Evolutionary conservation across 2,888 invertebrate genomes (phyloP).

Genomic region (Priocnemis perturbator): DNA sequence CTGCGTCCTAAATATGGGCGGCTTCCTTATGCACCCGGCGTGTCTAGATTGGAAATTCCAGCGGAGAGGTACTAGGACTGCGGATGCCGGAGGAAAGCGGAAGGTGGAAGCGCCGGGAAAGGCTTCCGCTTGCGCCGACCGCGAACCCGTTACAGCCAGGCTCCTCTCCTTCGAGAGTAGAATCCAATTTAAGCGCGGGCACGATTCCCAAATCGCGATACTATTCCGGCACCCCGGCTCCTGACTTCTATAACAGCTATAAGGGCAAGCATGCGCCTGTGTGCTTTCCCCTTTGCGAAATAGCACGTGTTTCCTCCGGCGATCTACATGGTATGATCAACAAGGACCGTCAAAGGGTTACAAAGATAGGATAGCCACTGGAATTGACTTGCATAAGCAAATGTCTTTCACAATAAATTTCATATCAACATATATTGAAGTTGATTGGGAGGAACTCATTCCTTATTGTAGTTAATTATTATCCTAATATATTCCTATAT

Average conservation of each 20-base stretch:
- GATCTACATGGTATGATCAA: not conserved
- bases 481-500: too few species aligned
- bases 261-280: slow-evolving; percentile 31
- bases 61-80: slow-evolving; percentile 12
- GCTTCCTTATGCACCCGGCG: slow-evolving; percentile 40
- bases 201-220: slow-evolving; percentile 62
- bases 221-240: slow-evolving; percentile 20
- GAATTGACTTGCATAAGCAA: too few species aligned
- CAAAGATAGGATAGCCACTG: too few species aligned
- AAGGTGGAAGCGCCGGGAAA: slow-evolving; percentile 51
- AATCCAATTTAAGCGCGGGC: slow-evolving; percentile 64
- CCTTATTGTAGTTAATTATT: too few species aligned
- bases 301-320: not conserved
- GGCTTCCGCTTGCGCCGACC: slow-evolving; percentile 58
- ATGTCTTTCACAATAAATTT: too few species aligned
- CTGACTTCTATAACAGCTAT: slow-evolving; percentile 33
- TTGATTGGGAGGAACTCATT: too few species aligned
- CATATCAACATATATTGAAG: too few species aligned
- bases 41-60: slow-evolving; percentile 63
- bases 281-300: slow-evolving; percentile 5
- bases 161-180: slow-evolving; percentile 55
- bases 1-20: slow-evolving; percentile 54
- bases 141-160: slow-evolving; percentile 47
- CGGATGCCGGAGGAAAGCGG: slow-evolving; percentile 34
- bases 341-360: too few species aligned